Evolutionary conservation across 2,888 invertebrate species (phyloP), one percentile per base, ranked within the genome.

Genomic region (Ochlodes sylvanus): DNA sequence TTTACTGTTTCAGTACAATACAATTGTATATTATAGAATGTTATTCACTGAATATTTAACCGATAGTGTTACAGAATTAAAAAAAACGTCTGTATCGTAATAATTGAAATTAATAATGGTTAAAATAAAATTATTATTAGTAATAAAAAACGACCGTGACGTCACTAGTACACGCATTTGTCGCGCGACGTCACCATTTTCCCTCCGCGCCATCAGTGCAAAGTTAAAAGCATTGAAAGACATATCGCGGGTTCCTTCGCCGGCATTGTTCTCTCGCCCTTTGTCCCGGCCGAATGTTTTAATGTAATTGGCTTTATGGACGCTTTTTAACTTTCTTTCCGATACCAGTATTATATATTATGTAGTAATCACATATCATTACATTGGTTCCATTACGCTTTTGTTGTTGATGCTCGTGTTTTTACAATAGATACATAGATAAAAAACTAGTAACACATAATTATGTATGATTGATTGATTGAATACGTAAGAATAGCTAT

Each of bases 151-250:
- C 15, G 55, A 47, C 73, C 10, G 38, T 38, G 12, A 73, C 89
- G 82, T 70, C 88, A 76, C 90, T 90, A 87, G 79, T 82, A 86
- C 85, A 85, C 83, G 83, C 87, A 91, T 92, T 92, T 91, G 93
- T 91, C 92, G 90, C 87, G 87, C 82, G 82, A 83, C 90, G 90
- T 90, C 92, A 89, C 89, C 88, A 89, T 90, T 92, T 88, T 87
- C 88, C 91, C 91, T 87, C 87, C 82, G 76, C 86, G 85, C 92
- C 93, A 92, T 90, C 91, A 92, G 89, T 85, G 86, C 85, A 89
- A 93, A 92, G 92, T 92, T 93, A 93, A 93, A 93, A 93, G 93
- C 93, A 92, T 93, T 92, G 93, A 89, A 90, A 92, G 93, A 93
- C 92, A 90, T 92, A 91, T 92, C 92, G 89, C 89, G 89, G 85